These are phyloP conservation scores for Brevimyrus niger DNA, from an alignment of 2,113 vertebrate species.

Conservation along the genomic window DNA sequence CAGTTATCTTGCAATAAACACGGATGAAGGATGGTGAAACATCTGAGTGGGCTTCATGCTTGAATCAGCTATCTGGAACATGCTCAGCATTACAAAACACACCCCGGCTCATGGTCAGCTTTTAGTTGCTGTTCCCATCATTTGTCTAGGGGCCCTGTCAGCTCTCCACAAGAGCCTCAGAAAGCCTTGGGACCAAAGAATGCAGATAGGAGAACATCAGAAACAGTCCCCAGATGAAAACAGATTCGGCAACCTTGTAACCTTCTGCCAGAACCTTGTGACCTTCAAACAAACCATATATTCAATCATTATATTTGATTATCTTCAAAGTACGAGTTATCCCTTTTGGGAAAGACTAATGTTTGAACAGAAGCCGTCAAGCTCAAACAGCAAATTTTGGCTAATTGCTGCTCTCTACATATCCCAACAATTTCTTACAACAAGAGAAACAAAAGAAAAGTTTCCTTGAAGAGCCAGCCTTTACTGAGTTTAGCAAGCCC, in stretches of 20 bases:
- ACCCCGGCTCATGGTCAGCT: neutral
- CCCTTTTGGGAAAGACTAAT: neutral
- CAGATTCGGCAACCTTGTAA: neutral
- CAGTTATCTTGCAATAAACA: neutral
- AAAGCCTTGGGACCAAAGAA: conserved; percentile 31
- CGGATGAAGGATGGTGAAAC: neutral
- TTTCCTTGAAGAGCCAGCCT: neutral
- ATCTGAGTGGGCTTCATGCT: neutral
- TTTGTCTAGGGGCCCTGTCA: conserved; percentile 27
- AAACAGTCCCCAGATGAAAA: conserved; percentile 35
- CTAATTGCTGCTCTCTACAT: neutral
- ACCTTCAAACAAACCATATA: neutral
- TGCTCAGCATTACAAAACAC: neutral
- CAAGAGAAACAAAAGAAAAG: neutral
- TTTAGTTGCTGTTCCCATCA: neutral
- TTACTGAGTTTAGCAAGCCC: neutral
- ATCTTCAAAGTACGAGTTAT: neutral
- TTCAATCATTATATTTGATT: neutral
- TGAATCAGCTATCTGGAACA: neutral
- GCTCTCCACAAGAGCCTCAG: conserved; percentile 35
- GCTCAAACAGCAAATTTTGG: neutral
- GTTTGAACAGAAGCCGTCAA: neutral
- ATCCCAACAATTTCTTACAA: neutral
- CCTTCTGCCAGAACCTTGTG: neutral
- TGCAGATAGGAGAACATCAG: conserved; percentile 31